These are phyloP conservation scores for Hemistola chrysoprasaria DNA, from an alignment of 2,888 invertebrate genomes.

Conservation along the genomic window DNA sequence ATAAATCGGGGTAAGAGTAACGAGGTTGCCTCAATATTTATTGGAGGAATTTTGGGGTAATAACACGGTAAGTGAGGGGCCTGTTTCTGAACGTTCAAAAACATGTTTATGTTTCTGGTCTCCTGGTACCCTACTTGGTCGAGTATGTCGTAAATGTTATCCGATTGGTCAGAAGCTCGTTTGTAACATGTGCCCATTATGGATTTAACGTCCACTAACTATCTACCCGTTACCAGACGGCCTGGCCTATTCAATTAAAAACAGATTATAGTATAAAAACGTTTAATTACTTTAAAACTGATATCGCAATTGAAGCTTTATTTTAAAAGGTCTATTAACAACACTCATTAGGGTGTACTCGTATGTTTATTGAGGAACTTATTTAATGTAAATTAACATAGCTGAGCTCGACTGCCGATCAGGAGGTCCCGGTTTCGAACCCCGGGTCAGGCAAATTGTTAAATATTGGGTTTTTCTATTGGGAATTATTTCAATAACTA, in stretches of 20 bases:
- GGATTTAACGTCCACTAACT: slow-evolving; percentile 6
- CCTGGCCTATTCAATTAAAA: slow-evolving; percentile 11
- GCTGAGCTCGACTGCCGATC: no score
- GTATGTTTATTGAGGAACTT: no score
- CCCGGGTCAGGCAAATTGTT: no score
- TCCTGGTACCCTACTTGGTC: slow-evolving; percentile 8
- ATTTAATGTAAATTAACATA: no score
- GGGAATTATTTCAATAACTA: no score
- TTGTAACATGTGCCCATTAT: slow-evolving; percentile 14
- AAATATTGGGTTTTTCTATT: no score
- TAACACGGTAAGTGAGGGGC: slow-evolving; percentile 26
- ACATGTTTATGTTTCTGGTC: slow-evolving; percentile 26
- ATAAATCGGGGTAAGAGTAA: slow-evolving; percentile 23
- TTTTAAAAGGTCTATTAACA: not conserved
- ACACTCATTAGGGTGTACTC: no score
- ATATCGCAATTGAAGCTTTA: not conserved
- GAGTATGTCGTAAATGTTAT: slow-evolving; percentile 10
- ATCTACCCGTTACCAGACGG: no score
- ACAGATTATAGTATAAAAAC: slow-evolving; percentile 5
- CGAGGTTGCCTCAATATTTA: slow-evolving; percentile 34
- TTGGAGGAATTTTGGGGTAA: slow-evolving; percentile 36
- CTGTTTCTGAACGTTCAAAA: slow-evolving; percentile 22
- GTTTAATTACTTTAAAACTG: slow-evolving; percentile 1
- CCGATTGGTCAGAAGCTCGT: slow-evolving; percentile 8
- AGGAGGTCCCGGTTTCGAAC: no score